Evolutionary conservation across 1,140 invertebrate species (phyloP), one percentile per base, ranked within the genome.

Genomic region (Nephila pilipes): DNA sequence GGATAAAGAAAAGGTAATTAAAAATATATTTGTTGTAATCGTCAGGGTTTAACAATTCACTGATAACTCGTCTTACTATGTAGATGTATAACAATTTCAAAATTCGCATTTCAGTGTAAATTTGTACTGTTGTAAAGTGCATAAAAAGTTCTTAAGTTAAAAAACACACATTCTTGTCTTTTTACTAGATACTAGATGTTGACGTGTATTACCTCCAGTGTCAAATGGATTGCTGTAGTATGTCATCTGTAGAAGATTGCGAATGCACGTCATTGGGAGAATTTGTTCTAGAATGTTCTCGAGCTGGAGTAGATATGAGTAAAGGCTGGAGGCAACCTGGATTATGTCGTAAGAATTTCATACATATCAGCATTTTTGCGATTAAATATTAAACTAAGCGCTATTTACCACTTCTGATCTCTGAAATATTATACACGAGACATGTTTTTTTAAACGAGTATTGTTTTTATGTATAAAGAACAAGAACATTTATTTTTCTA

Each of bases 181-280:
- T 46, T 36, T 38, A 16, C 29, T 32, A 96, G 96, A 12, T 96
- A 18, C 94, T 96, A 12, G 95, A 95, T 93, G 94, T 95, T 1
- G 88, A 94, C 14, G 90, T 94, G 20, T 96, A 95, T 85, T 94
- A 95, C n/a, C 96, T 97, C 94, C 96, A 97, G 4, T 98, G 98
- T 94, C 96, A 96, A 92, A 97, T 97, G 95, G 98, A 98, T 95
- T 98, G 97, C 95, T 98, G 97, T 94, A 95, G 85, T 93, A 22
- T 20, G 6, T 46, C 5, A 46, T 60, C 87, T 22, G 32, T 69
- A 2, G 89, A 94, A 54, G 80, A 94, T 14, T 98, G 98, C 94
- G 97, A 97, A 3, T 99, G 98, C 94, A 96, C 97, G 85, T 97
- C 97, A 1, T 96, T 98, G 80, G 96, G 97, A 4, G 97, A 98